Conservation (phyloP, 2,113 vertebrate genomes). For the Vulpes ferrilata region DNA sequence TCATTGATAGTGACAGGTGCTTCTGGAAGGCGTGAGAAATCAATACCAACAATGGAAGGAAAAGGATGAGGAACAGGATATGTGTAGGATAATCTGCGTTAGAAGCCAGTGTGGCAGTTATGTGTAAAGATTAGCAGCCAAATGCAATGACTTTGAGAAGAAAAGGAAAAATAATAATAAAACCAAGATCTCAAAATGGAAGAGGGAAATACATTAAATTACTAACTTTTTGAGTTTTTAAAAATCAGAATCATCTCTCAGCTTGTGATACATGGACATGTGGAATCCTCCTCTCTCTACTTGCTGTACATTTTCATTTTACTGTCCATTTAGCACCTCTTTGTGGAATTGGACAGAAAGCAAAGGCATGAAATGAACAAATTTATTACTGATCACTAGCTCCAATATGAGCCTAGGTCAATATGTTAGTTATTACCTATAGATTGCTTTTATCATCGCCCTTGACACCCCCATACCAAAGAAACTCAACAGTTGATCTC, state of each 20-base stretch:
- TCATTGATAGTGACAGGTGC: not conserved
- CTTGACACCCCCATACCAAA: not conserved
- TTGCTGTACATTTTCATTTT: not conserved
- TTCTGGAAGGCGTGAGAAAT: conserved; percentile 1
- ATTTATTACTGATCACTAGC: not conserved
- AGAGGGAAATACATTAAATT: not conserved
- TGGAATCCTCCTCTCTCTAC: not conserved
- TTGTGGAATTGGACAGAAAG: not conserved
- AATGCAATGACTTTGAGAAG: not conserved
- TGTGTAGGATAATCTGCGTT: not conserved
- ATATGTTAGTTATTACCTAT: not conserved
- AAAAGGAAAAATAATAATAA: not conserved
- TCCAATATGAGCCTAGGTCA: not conserved
- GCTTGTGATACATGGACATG: not conserved
- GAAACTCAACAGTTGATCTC: conserved; percentile 21
- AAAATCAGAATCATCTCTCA: not conserved
- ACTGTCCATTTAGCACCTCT: not conserved
- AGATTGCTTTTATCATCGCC: not conserved
- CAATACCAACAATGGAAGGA: not conserved
- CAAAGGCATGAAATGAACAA: not conserved
- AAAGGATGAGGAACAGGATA: not conserved
- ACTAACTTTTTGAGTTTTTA: not conserved
- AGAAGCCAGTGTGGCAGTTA: not conserved
- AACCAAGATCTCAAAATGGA: conserved; percentile 22
- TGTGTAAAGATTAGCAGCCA: not conserved